These are phyloP conservation scores for Brienomyrus longianalis DNA, from an alignment of 2,113 vertebrate species.

Conservation along the genomic window DNA sequence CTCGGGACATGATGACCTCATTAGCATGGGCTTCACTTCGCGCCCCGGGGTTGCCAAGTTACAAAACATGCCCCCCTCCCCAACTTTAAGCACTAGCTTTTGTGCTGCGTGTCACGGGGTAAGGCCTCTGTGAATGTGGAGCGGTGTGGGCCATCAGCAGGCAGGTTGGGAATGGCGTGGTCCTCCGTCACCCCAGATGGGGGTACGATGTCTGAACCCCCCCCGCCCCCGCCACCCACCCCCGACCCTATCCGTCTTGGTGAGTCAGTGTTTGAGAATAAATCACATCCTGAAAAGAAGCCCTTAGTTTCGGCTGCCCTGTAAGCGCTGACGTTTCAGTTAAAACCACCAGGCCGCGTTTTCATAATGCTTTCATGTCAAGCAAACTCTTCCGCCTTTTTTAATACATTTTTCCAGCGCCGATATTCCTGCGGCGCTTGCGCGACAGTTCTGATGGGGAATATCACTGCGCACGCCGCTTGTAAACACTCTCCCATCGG, in stretches of 20 bases:
- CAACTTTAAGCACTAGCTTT: neutral
- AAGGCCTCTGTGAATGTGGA: neutral
- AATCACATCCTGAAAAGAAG: neutral
- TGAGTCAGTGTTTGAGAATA: neutral
- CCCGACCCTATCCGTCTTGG: neutral
- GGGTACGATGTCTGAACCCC: neutral
- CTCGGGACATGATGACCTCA: constrained; percentile 5
- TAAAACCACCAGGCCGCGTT: neutral
- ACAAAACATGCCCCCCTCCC: neutral
- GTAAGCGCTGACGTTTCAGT: neutral
- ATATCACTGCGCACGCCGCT: neutral
- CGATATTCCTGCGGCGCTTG: neutral
- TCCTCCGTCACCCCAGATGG: neutral
- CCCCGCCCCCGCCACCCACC: neutral
- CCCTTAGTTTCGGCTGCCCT: neutral
- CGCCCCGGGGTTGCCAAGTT: neutral
- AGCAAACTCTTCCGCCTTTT: neutral
- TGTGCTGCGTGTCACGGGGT: neutral
- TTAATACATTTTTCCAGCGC: neutral
- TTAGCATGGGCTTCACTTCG: neutral
- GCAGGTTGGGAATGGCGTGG: neutral
- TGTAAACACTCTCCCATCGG: neutral
- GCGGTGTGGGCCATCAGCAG: neutral
- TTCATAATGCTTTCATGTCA: neutral
- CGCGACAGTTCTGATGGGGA: neutral